Evolutionary conservation across 2,888 invertebrate species (phyloP), one percentile per base, ranked within the genome.

Genomic region (Amiota minor): DNA sequence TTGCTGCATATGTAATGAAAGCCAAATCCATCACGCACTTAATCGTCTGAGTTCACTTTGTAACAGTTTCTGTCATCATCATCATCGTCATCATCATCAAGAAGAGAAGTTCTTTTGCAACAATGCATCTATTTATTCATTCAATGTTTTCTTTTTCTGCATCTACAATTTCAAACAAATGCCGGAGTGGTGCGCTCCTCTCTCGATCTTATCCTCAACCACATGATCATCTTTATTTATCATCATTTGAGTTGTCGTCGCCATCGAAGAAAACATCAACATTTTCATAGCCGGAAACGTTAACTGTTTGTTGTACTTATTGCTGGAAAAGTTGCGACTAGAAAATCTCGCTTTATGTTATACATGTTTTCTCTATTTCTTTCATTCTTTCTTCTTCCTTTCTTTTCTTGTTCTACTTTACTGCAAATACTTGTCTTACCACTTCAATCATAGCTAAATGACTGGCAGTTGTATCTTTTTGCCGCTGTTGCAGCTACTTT

Each of bases 381-480:
- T 84, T 75, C 75, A 84, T 85, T 82, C 85, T 82, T 82, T 83
- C 82, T 84, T 79, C 75, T 75, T 68, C 70, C 64, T 61, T 61
- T 70, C 59, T 35, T 45, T 62, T 14, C 53, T 68, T 65, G 65
- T 65, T 65, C 65, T 47, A 65, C 65, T 65, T 65, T 65, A 65
- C 53, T 68, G 67, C 67, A 53, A 53, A 68, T 68, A 68, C 67
- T 68, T 68, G 67, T 23, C 23, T 68, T 50, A 53, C 53, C 67
- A 68, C 53, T 68, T 68, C 14, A 68, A 47, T 65, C 65, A 47
- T 47, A 18, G 20, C 65, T 81, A 81, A 81, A 83, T 81, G 77
- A 71, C 81, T 79, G 55, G n/a, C 73, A 65, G 62, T 72, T 73
- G 16, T 47, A 35, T 35, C 35, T 35, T 23, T 46, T 23, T 55